Evolutionary conservation across 2,888 invertebrate genomes (phyloP), one percentile per base, ranked within the genome.

Genomic region (Harpalus rufipes): DNA sequence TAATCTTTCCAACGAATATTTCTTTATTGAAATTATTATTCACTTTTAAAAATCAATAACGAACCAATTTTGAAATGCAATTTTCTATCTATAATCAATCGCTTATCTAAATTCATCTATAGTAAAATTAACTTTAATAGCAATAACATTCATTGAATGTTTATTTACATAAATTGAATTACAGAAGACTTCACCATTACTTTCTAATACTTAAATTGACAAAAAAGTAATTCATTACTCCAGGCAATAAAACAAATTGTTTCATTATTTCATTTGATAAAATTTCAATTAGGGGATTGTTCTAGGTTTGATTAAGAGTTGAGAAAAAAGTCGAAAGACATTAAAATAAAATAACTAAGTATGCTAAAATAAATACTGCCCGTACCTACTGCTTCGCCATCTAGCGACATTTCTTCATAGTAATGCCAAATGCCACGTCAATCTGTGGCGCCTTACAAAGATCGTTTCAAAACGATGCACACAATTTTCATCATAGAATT

Each of bases 121-220:
- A 10, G 44, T 51, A 51, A 51, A 51, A 51, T 51, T 51, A 51
- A 51, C 44, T 8, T 51, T 10, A 51, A 10, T 51, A 12, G 44
- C 44, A 51, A 3, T 51, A 51, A 51, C 10, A 10, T 51, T 51
- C 10, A 51, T 51, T 51, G 44, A 51, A 51, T 51, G 5, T 51
- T 51, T 51, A 51, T 51, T 51, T 51, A 51, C 44, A 1, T 51
- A 51, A 7, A 12, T 51, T 51, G 44, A 51, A 51, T 51, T 12
- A 51, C 10, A 51, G 44, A 51, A 8, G 12, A 12, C 32, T 51
- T 51, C 44, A 51, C 12, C 44, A 12, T 51, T 51, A 51, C 4
- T 51, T 51, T 51, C 44, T 51, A 51, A 51, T 51, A 51, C 44
- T 51, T 51, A 51, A 51, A 51, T 51, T 51, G 44, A 12, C 32